A percentile compares a stretch with the other conserved stretches of the same genome.
These are phyloP conservation scores for Trichonephila clavata DNA, from an alignment of 1,140 invertebrate genomes.

Conservation along the genomic window DNA sequence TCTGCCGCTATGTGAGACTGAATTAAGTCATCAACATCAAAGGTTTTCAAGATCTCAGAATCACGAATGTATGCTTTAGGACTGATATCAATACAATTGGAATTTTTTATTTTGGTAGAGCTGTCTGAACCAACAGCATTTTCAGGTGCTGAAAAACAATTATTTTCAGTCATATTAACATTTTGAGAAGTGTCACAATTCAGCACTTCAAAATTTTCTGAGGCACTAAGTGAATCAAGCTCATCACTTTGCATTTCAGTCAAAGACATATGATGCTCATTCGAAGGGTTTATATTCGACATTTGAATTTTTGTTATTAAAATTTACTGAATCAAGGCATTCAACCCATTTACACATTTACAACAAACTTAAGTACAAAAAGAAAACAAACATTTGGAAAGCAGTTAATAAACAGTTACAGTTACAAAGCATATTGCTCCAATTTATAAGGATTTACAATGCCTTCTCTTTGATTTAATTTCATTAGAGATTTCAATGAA, in stretches of 20 bases:
- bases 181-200: not conserved
- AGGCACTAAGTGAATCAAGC: constrained; percentile 37
- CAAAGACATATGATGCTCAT: not conserved
- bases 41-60: not conserved
- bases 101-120: not conserved
- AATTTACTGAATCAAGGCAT: not conserved
- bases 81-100: not conserved
- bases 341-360: not conserved
- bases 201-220: constrained; percentile 6
- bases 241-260: not conserved
- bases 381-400: not conserved
- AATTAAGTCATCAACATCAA: constrained; percentile 8
- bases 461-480: too few relatives aligned
- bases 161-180: not conserved
- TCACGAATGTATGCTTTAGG: not conserved
- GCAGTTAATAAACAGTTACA: not conserved
- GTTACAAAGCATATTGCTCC: not conserved
- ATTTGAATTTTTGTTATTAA: not conserved
- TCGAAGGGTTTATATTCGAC: constrained; percentile 2
- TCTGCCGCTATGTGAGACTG: constrained; percentile 9
- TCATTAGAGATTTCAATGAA: too few relatives aligned
- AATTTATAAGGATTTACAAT: too few relatives aligned
- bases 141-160: not conserved
- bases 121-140: not conserved
- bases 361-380: not conserved